Evolutionary conservation across 2,113 vertebrate genomes (phyloP).

Genomic region (Alethe diademata): DNA sequence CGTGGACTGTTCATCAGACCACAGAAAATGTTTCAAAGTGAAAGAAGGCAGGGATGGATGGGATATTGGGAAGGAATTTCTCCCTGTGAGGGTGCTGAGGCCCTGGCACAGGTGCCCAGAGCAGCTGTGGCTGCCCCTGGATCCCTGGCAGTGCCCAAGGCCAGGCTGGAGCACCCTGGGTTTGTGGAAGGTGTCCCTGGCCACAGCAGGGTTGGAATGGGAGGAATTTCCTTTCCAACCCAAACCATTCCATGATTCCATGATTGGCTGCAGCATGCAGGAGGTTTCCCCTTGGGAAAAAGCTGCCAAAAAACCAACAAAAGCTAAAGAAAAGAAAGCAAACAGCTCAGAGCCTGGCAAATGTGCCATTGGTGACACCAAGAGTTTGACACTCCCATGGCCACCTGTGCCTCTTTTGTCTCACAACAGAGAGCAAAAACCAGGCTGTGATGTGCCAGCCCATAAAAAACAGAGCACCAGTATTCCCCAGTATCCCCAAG

Average conservation of each 20-base stretch:
- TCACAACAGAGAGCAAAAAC: not conserved
- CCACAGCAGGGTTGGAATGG: fast-evolving
- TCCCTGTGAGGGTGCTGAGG: not conserved
- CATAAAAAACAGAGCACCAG: not conserved
- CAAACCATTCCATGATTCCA: not conserved
- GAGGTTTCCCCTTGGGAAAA: not conserved
- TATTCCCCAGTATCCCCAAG: not conserved
- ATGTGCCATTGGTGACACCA: not conserved
- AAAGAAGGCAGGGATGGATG: fast-evolving
- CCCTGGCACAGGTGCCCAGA: not conserved
- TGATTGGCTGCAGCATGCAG: fast-evolving
- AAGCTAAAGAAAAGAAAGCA: not conserved
- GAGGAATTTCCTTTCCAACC: not conserved
- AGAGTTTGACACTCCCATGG: not conserved
- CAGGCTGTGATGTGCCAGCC: not conserved
- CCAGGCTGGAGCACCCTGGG: not conserved
- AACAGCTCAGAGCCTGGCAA: not conserved
- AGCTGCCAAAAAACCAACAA: not conserved
- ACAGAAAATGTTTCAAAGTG: not conserved
- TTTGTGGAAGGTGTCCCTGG: not conserved
- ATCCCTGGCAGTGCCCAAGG: not conserved
- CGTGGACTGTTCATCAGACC: not conserved
- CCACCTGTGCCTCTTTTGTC: not conserved
- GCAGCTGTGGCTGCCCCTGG: not conserved
- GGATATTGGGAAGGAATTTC: not conserved